These are phyloP conservation scores for Nothobranchius kuhntae DNA, from an alignment of 2,113 vertebrate genomes.

Conservation along the genomic window DNA sequence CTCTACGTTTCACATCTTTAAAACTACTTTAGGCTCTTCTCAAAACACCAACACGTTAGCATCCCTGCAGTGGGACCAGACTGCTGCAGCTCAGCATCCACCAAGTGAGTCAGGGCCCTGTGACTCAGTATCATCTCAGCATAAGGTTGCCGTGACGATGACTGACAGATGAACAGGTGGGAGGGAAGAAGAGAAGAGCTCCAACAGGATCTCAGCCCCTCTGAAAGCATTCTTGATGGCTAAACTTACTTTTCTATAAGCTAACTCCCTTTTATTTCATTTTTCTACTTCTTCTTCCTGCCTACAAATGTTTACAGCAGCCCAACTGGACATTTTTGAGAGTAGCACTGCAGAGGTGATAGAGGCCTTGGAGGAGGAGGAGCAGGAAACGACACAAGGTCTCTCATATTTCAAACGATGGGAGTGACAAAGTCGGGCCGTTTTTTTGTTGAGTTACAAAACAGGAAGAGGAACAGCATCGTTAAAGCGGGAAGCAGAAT, in stretches of 20 bases:
- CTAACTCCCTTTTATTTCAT: background rate
- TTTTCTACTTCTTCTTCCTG: constrained; percentile 2
- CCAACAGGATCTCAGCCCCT: constrained; percentile 54
- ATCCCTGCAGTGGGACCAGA: background rate
- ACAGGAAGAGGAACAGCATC: constrained; percentile 61
- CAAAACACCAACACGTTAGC: constrained; percentile 4
- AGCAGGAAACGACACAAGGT: constrained; percentile 39
- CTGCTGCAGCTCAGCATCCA: constrained; percentile 1
- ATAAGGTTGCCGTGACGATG: constrained; percentile 38
- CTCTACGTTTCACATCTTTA: too few species aligned
- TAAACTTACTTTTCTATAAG: constrained; percentile 46
- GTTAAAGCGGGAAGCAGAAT: constrained; percentile 4
- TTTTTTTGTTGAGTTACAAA: constrained; percentile 51
- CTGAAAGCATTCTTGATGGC: constrained; percentile 43
- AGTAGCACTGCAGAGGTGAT: too few species aligned
- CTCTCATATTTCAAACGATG: constrained; percentile 39
- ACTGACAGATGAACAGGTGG: constrained; percentile 68
- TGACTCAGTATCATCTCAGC: constrained; percentile 61
- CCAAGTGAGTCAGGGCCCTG: background rate
- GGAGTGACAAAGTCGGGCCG: constrained; percentile 13
- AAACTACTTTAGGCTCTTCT: background rate
- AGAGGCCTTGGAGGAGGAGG: constrained; percentile 5
- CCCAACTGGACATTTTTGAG: constrained; percentile 11
- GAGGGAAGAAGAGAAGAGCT: constrained; percentile 70
- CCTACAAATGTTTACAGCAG: constrained; percentile 15